A percentile compares a stretch with the other conserved stretches of the same genome.
Evolutionary conservation across 2,888 invertebrate genomes (phyloP).

Genomic region (Lottia scabra): DNA sequence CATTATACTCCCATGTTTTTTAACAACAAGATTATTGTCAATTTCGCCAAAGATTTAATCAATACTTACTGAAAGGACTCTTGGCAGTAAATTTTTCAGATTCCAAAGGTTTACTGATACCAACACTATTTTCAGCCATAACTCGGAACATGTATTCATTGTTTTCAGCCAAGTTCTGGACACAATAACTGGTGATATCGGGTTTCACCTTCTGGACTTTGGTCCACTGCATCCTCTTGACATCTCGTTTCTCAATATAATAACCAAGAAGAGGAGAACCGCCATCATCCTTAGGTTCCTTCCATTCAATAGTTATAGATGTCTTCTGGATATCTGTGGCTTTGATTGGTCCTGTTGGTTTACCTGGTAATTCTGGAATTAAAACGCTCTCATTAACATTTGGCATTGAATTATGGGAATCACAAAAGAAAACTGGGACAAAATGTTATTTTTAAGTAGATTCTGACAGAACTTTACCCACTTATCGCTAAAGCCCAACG

Average conservation of each 20-base stretch:
- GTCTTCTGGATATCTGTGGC: slow-evolving; percentile 38
- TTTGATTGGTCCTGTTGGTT: slow-evolving; percentile 43
- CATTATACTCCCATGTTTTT: too few relatives aligned
- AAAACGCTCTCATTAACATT: background rate
- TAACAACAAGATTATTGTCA: background rate
- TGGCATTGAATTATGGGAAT: too few relatives aligned
- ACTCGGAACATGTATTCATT: slow-evolving; percentile 93
- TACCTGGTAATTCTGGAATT: slow-evolving; percentile 44
- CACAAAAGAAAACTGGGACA: too few relatives aligned
- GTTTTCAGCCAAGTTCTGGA: slow-evolving; percentile 77
- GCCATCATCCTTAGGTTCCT: slow-evolving; percentile 59
- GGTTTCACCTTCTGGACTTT: slow-evolving; percentile 42
- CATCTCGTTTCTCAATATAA: slow-evolving; percentile 75
- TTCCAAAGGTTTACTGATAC: slow-evolving; percentile 29
- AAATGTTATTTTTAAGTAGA: too few relatives aligned
- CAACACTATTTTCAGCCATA: slow-evolving; percentile 85
- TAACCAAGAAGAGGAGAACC: slow-evolving; percentile 58
- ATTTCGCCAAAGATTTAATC: background rate
- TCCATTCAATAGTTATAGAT: slow-evolving; percentile 57
- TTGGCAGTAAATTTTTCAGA: slow-evolving; percentile 69
- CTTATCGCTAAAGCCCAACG: too few relatives aligned
- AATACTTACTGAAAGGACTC: slow-evolving; percentile 78
- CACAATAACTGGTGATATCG: slow-evolving; percentile 73
- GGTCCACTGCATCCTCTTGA: slow-evolving; percentile 35
- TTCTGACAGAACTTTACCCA: too few relatives aligned